phyloP scores from a whole-genome alignment of 1,140 invertebrate genomes.

The Leptestheria dahalacensis region DNA sequence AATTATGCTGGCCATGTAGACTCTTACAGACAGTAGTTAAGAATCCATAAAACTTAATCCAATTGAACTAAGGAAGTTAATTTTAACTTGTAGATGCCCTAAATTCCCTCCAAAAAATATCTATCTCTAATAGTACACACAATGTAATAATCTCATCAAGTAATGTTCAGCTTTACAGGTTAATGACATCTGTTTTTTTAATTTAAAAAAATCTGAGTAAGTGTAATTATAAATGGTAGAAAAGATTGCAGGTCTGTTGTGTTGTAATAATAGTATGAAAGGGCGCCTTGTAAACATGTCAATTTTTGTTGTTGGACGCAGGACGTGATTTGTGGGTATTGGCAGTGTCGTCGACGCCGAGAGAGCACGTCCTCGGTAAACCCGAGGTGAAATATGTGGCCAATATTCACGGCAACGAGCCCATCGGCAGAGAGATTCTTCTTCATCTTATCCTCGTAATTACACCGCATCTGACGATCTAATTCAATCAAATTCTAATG shows the following conservation, averaged over 20 bases:
- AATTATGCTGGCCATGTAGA: no score
- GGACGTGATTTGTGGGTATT: slow-evolving; percentile 87
- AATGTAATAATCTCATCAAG: no score
- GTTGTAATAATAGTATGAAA: background rate
- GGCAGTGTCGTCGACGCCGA: slow-evolving; percentile 74
- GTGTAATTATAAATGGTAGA: background rate
- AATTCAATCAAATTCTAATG: no score
- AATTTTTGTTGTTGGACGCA: no score
- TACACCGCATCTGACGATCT: no score
- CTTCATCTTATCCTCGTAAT: slow-evolving; percentile 68
- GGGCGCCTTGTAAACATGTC: no score
- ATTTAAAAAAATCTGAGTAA: background rate
- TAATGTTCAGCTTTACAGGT: background rate
- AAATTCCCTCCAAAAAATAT: no score
- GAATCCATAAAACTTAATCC: no score
- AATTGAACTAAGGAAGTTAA: no score
- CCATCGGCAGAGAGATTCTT: slow-evolving; percentile 71
- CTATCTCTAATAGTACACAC: no score
- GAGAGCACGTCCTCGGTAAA: slow-evolving; percentile 79
- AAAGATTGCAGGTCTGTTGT: background rate
- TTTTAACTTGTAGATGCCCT: no score
- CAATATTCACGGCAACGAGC: slow-evolving; percentile 83
- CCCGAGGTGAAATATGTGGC: slow-evolving; percentile 84
- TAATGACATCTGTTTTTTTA: background rate
- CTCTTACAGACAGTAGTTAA: no score